A percentile compares a stretch with the other conserved stretches of the same genome.
Evolutionary conservation across 1,140 invertebrate genomes (phyloP).

Genomic region (Luehdorfia chinensis): DNA sequence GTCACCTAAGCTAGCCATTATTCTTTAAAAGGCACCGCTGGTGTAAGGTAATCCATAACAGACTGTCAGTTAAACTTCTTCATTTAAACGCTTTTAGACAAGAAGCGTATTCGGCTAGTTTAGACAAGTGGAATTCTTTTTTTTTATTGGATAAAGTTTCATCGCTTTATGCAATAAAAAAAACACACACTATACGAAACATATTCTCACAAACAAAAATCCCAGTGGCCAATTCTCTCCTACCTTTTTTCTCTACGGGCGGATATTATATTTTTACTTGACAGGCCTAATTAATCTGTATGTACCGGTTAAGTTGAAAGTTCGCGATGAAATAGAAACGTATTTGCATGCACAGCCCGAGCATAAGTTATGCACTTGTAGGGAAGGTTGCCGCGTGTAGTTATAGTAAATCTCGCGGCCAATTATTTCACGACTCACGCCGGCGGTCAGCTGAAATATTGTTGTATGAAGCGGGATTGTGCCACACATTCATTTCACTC

Average conservation of each 20-base stretch:
- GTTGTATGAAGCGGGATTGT: slow-evolving; percentile 9
- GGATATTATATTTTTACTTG: slow-evolving; percentile 15
- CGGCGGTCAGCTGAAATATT: slow-evolving; percentile 9
- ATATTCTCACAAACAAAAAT: no score
- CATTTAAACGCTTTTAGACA: background rate
- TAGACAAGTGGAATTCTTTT: no score
- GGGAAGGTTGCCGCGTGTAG: slow-evolving; percentile 35
- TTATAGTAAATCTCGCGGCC: slow-evolving; percentile 52
- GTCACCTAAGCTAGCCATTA: slow-evolving; percentile 6
- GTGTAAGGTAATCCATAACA: background rate
- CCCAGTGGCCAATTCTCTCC: no score
- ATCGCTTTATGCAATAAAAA: no score
- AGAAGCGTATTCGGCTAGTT: no score
- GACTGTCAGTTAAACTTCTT: slow-evolving; percentile 1
- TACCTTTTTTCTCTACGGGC: background rate
- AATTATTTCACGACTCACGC: slow-evolving; percentile 57
- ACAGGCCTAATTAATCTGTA: slow-evolving; percentile 4
- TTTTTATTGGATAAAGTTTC: no score
- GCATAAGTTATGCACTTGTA: slow-evolving; percentile 26
- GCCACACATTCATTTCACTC: slow-evolving; percentile 1
- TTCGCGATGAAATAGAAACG: slow-evolving; percentile 28
- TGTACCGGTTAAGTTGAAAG: slow-evolving; percentile 33
- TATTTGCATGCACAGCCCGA: slow-evolving; percentile 24
- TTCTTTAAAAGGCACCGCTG: slow-evolving; percentile 3
- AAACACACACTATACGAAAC: no score